Base-by-base conservation (phyloP, 2,888 invertebrate genomes). In the Ernsta delagoae region DNA sequence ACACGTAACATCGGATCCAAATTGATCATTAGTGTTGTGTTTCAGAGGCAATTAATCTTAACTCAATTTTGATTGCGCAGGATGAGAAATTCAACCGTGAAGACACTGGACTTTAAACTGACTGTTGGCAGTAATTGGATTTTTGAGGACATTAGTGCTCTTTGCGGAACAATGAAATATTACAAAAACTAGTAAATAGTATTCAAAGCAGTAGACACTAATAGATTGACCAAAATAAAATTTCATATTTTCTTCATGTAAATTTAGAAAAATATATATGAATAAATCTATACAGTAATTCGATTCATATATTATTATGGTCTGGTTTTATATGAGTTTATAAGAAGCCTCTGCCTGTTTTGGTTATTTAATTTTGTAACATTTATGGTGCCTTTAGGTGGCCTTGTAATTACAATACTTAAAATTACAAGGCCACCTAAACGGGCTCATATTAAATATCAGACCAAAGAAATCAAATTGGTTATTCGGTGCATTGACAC, bases 1-100 rank as follows among this genome's bases (percentile, higher is more conserved):
- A 69, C 53, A 63, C 69, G 69, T 12, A 63, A 59, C 69, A 59
- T 69, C 69, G 59, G 59, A 34, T 59, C 50, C 63, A 53, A 69
- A 69, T 63, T 69, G 69, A 45, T 68, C 68, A 68, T 68, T 68
- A 63, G 62, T 48, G 62, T 68, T 59, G 57, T 68, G 62, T 63
- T 68, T 68, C 68, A 63, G 68, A 69, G 50, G 50, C 68, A 59
- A 69, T 69, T 63, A 63, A 69, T 69, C 68, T 69, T 63, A 69
- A 69, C 68, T 57, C 68, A 63, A 63, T 59, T 69, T 69, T 69
- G 68, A 69, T 69, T 69, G 63, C 50, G 31, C 39, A 11, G 62
- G 62, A 59, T 59, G 68, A 69, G 63, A 69, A 69, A 69, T 69
- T 63, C 59, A 69, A 62, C 68, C 68, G 63, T 63, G 50, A 68